phyloP scores from a whole-genome alignment of 2,113 vertebrate species.

The Rhadina sibilatrix region DNA sequence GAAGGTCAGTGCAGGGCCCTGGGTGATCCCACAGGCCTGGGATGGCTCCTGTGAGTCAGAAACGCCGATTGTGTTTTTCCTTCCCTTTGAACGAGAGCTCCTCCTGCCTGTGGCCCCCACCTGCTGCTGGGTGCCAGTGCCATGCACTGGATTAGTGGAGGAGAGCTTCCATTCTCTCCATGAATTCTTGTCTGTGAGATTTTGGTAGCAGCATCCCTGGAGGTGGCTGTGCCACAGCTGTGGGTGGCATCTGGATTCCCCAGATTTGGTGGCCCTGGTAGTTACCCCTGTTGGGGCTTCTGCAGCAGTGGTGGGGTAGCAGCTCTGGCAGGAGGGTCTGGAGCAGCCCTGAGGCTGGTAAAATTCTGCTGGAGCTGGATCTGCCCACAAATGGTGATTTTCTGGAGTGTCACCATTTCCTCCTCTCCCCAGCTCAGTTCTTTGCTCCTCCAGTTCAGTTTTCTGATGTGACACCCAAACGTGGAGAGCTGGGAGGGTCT shows the following conservation, averaged over 20 bases:
- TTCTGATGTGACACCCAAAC: rapidly evolving
- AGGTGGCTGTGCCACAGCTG: rapidly evolving
- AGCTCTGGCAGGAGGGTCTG: background rate
- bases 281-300: background rate
- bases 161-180: background rate
- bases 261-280: background rate
- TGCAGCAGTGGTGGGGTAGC: background rate
- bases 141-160: rapidly evolving
- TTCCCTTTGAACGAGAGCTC: background rate
- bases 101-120: rapidly evolving
- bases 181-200: background rate
- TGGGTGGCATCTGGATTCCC: background rate
- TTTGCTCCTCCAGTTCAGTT: background rate
- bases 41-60: too few relatives aligned
- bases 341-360: background rate
- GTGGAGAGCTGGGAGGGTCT: background rate
- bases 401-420: background rate
- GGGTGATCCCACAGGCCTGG: rapidly evolving
- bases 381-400: background rate
- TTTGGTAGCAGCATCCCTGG: background rate
- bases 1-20: slow-evolving; percentile 75
- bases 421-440: background rate
- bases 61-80: background rate
- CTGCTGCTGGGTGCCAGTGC: background rate
- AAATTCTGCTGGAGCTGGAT: background rate